phyloP scores from a whole-genome alignment of 2,888 invertebrate genomes.

The Cabera pusaria region DNA sequence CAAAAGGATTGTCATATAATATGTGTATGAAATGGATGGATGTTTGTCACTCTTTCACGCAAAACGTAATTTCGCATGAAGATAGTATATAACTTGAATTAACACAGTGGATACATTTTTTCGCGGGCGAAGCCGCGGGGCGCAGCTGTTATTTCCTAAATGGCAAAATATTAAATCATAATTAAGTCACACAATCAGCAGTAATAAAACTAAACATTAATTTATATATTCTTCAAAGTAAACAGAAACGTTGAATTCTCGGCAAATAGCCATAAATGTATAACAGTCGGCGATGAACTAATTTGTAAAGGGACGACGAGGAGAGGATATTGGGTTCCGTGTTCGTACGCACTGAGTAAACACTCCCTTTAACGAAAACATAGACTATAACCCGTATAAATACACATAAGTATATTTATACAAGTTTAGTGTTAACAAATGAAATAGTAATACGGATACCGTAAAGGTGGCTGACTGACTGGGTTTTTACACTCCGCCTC shows the following conservation, averaged over 20 bases:
- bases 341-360: conserved; percentile 17
- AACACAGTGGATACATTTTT: too few relatives aligned
- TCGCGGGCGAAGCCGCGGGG: too few relatives aligned
- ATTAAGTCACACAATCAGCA: conserved; percentile 2
- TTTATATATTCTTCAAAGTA: conserved; percentile 14
- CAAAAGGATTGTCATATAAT: too few relatives aligned
- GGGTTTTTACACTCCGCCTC: too few relatives aligned
- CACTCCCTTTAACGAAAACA: conserved; percentile 20
- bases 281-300: conserved; percentile 28
- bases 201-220: conserved; percentile 13
- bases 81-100: too few relatives aligned
- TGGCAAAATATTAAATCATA: too few relatives aligned
- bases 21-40: too few relatives aligned
- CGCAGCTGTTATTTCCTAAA: too few relatives aligned
- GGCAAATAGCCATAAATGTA: conserved; percentile 30
- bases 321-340: conserved; percentile 28
- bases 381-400: too few relatives aligned
- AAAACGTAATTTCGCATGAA: too few relatives aligned
- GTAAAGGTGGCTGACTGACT: too few relatives aligned
- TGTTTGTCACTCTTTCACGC: too few relatives aligned
- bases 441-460: neutral
- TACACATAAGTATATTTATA: conserved; percentile 4
- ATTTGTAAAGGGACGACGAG: conserved; percentile 28
- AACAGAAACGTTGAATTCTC: conserved; percentile 12
- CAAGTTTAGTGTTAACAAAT: neutral